phyloP scores from a whole-genome alignment of 2,888 invertebrate genomes.

The Polyommatus icarus region DNA sequence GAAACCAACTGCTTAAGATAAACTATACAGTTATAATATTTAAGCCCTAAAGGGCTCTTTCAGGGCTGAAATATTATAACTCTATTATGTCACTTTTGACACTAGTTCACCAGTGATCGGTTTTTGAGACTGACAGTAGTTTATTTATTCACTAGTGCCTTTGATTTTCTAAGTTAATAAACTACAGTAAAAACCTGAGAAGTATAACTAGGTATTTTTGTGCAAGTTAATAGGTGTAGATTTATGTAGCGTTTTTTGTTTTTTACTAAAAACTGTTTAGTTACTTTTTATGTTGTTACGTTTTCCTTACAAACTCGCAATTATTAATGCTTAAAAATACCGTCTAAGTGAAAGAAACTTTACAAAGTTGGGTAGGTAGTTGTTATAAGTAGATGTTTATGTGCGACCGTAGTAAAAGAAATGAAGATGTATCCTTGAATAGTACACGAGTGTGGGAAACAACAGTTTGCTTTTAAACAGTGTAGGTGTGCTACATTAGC shows the following conservation, averaged over 20 bases:
- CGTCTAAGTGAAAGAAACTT: neutral
- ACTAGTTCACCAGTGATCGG: neutral
- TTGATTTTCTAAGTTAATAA: too few species aligned
- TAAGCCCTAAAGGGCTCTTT: neutral
- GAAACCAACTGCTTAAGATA: neutral
- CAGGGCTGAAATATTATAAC: neutral
- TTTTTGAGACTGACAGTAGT: too few species aligned
- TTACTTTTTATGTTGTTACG: neutral
- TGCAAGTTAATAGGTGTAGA: too few species aligned
- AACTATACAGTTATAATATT: neutral
- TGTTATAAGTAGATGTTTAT: neutral
- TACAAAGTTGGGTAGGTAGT: neutral
- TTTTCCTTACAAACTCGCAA: neutral
- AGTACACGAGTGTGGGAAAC: conserved; percentile 3
- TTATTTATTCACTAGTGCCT: too few species aligned
- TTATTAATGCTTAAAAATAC: neutral
- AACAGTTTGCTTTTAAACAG: conserved; percentile 13
- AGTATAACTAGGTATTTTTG: too few species aligned
- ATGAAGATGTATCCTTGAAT: conserved; percentile 17
- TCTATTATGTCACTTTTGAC: neutral
- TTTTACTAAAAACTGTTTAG: too few species aligned
- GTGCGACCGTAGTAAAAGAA: conserved; percentile 1
- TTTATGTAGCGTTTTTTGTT: too few species aligned
- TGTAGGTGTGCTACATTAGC: neutral
- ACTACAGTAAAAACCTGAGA: too few species aligned